Percentiles rank a stretch among this genome's conserved stretches.
phyloP scores from a whole-genome alignment of 1,140 invertebrate genomes.

The Vanessa atalanta region DNA sequence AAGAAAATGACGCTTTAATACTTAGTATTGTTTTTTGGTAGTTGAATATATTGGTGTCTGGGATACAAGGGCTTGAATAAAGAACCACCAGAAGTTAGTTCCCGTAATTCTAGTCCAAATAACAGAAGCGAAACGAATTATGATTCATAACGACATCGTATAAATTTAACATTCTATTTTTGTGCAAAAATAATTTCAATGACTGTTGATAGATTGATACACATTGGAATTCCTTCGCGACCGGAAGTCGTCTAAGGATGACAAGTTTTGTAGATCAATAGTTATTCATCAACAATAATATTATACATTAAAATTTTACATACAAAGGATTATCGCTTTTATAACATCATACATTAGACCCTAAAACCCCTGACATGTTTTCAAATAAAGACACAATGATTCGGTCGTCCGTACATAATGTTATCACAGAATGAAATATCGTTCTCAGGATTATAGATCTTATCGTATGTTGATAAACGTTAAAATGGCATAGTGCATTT shows the following conservation, averaged over 20 bases:
- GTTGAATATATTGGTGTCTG: too few species aligned
- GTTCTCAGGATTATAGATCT: constrained; percentile 10
- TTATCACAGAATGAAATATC: background rate
- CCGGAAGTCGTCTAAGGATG: constrained; percentile 33
- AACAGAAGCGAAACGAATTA: too few species aligned
- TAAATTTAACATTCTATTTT: background rate
- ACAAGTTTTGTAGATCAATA: constrained; percentile 25
- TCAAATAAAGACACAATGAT: background rate
- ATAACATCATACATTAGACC: background rate
- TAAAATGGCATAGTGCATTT: constrained; percentile 23
- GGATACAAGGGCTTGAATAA: too few species aligned
- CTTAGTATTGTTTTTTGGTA: too few species aligned
- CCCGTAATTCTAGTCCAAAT: too few species aligned
- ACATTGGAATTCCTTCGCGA: constrained; percentile 21
- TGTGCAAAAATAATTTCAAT: constrained; percentile 1
- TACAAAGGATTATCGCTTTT: constrained; percentile 4
- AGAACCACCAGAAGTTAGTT: too few species aligned
- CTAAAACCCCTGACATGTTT: background rate
- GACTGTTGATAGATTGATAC: constrained; percentile 1
- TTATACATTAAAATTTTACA: background rate
- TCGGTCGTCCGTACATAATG: background rate
- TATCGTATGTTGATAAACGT: constrained; percentile 5
- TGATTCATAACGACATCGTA: background rate
- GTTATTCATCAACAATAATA: constrained; percentile 17
- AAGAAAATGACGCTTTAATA: too few species aligned